These are phyloP conservation scores for Ictalurus punctatus DNA, from an alignment of 2,113 vertebrate genomes.

Conservation along the genomic window DNA sequence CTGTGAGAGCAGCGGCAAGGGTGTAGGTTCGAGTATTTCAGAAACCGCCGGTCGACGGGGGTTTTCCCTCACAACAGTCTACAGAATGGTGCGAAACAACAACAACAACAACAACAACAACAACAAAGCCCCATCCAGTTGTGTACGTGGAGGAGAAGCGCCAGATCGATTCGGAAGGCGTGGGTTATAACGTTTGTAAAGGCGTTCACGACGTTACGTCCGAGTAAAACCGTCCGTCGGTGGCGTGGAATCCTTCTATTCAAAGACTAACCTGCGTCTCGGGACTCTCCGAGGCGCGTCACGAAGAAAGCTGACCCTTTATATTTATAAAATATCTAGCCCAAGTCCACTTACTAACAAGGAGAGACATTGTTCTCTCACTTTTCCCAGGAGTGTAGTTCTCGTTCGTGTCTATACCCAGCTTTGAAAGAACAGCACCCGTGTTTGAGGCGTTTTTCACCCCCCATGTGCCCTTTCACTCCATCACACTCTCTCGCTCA, in stretches of 20 bases:
- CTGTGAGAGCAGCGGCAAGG: background rate
- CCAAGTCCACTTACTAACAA: background rate
- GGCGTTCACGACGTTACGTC: background rate
- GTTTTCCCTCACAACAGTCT: too few relatives aligned
- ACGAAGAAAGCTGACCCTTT: background rate
- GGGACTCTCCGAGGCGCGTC: background rate
- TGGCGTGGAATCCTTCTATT: background rate
- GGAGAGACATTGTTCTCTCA: background rate
- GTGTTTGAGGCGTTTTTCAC: background rate
- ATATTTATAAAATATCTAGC: background rate
- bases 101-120: too few relatives aligned
- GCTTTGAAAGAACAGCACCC: background rate
- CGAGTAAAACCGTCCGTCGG: background rate
- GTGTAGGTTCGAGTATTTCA: background rate
- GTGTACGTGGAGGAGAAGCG: too few relatives aligned
- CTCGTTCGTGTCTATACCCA: background rate
- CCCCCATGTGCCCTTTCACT: constrained; percentile 54
- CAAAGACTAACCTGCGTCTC: background rate
- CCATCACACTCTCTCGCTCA: constrained; percentile 43
- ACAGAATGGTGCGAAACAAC: too few relatives aligned
- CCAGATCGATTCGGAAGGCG: too few relatives aligned
- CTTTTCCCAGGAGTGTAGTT: background rate
- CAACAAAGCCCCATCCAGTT: too few relatives aligned
- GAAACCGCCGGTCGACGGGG: too few relatives aligned
- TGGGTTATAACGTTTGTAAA: too few relatives aligned